Conservation (phyloP, 2,888 invertebrate genomes). For the Psylliodes chrysocephalus region DNA sequence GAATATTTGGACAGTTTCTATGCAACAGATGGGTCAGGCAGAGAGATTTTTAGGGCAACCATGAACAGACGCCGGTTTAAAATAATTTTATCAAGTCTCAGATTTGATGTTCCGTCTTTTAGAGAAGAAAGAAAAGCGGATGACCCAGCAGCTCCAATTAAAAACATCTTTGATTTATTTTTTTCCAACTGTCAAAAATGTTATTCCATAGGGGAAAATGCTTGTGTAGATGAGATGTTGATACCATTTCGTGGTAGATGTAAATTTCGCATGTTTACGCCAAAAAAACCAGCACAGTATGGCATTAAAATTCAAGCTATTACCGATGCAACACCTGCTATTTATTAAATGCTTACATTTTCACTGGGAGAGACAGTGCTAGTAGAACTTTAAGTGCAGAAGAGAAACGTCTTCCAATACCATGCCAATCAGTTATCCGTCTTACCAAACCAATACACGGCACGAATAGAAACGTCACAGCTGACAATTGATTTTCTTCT, state of each 20-base stretch:
- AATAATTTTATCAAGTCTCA: neutral
- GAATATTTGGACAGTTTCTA: no score
- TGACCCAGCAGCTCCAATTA: neutral
- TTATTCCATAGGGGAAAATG: neutral
- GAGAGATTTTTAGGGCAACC: neutral
- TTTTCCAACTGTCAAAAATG: neutral
- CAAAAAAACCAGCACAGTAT: constrained; percentile 3
- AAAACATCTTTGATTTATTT: neutral
- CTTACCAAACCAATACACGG: neutral
- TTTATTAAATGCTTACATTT: constrained; percentile 50
- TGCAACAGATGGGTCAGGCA: no score
- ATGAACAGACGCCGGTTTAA: constrained; percentile 1
- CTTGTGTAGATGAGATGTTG: constrained; percentile 4
- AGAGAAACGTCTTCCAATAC: constrained; percentile 17
- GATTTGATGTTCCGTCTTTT: neutral
- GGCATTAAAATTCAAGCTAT: neutral
- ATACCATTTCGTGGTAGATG: neutral
- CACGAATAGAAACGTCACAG: neutral
- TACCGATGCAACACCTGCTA: neutral
- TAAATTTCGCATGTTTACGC: neutral
- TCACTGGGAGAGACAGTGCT: constrained; percentile 52
- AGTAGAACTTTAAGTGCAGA: constrained; percentile 43
- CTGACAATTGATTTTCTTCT: neutral
- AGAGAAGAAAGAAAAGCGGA: neutral
- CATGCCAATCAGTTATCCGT: constrained; percentile 15